These are phyloP conservation scores for Rallus limicola DNA, from an alignment of 2,113 vertebrate species.

Conservation along the genomic window DNA sequence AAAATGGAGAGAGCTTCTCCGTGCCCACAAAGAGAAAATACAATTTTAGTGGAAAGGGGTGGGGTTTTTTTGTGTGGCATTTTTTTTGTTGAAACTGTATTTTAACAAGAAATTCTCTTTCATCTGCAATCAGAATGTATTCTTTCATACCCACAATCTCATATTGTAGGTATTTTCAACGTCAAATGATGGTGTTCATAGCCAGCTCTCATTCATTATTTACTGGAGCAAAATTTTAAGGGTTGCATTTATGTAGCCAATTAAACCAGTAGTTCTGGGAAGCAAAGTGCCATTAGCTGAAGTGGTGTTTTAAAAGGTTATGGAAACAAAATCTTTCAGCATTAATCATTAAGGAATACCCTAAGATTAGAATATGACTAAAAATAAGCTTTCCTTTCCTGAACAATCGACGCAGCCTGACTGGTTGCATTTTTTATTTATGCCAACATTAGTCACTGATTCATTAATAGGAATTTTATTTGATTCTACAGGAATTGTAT, in stretches of 20 bases:
- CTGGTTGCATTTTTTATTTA: background rate
- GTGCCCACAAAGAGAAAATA: background rate
- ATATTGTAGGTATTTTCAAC: background rate
- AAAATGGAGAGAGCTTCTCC: background rate
- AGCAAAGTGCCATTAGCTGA: background rate
- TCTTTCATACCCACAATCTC: background rate
- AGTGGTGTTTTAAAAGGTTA: background rate
- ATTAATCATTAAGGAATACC: background rate
- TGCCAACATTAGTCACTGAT: background rate
- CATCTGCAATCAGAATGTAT: background rate
- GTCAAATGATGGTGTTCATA: background rate
- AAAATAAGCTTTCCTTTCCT: background rate
- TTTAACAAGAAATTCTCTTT: background rate
- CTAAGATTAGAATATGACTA: slow-evolving; percentile 4
- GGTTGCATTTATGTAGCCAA: background rate
- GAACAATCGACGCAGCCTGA: background rate
- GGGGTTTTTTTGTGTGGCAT: background rate
- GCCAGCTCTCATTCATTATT: slow-evolving; percentile 8
- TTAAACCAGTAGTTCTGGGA: background rate
- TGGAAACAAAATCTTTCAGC: background rate
- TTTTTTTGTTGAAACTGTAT: background rate
- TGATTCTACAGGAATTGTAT: background rate
- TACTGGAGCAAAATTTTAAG: background rate
- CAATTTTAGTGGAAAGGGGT: background rate
- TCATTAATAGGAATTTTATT: slow-evolving; percentile 15